These are phyloP conservation scores for Periophthalmus magnuspinnatus DNA, from an alignment of 2,797 vertebrate genomes.

Conservation along the genomic window DNA sequence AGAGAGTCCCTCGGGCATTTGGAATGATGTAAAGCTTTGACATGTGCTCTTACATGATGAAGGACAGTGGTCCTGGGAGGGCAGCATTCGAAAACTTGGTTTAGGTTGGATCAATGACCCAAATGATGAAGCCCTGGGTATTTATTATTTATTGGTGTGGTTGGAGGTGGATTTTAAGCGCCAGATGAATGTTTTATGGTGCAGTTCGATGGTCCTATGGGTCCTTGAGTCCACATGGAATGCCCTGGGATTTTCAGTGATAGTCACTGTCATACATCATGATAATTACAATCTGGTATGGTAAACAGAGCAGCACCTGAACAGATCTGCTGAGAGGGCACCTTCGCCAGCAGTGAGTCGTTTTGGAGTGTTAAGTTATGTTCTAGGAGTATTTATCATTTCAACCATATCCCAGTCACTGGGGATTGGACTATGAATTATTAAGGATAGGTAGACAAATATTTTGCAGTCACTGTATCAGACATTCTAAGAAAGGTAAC, in stretches of 20 bases:
- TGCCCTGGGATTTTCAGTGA: slow-evolving; percentile 16
- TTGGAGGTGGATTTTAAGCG: slow-evolving; percentile 42
- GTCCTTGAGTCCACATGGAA: slow-evolving; percentile 18
- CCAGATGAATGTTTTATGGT: slow-evolving; percentile 50
- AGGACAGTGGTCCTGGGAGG: slow-evolving; percentile 18
- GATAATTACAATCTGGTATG: slow-evolving; percentile 24
- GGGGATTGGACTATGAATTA: not conserved
- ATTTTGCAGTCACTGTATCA: not conserved
- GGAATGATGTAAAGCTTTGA: slow-evolving; percentile 39
- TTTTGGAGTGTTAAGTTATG: not conserved
- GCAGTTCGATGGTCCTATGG: slow-evolving; percentile 11
- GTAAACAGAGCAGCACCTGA: slow-evolving; percentile 25
- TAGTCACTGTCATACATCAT: slow-evolving; percentile 34
- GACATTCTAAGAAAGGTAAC: not conserved
- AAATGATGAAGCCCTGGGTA: slow-evolving; percentile 42
- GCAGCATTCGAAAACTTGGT: slow-evolving; percentile 39
- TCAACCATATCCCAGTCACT: not conserved
- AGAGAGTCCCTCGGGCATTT: slow-evolving; percentile 40
- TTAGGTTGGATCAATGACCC: slow-evolving; percentile 49
- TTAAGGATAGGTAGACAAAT: not conserved
- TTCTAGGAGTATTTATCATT: not conserved
- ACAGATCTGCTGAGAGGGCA: slow-evolving; percentile 20
- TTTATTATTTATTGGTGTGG: slow-evolving; percentile 58
- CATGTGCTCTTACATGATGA: slow-evolving; percentile 35
- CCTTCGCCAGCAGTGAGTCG: slow-evolving; percentile 9